Evolutionary conservation across 2,113 vertebrate genomes (phyloP).

Genomic region (Microtus richardsoni): DNA sequence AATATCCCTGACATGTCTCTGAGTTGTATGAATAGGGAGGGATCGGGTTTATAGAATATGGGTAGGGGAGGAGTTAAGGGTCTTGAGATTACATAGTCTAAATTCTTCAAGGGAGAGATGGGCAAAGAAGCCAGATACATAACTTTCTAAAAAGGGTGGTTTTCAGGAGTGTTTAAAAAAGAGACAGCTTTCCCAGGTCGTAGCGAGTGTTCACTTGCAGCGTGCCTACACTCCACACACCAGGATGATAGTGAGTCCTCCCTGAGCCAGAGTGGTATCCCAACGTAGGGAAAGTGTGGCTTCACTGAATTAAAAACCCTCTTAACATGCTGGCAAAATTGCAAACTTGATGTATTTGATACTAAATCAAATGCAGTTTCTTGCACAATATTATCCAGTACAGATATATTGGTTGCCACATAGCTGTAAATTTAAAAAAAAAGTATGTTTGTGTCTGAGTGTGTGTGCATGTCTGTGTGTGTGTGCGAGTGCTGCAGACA

Average conservation of each 20-base stretch:
- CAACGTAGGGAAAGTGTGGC: not conserved
- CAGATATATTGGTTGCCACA: not conserved
- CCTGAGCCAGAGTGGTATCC: not conserved
- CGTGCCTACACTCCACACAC: not conserved
- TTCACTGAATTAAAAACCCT: not conserved
- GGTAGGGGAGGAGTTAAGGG: no score
- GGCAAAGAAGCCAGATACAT: not conserved
- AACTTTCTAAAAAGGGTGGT: not conserved
- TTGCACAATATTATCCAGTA: not conserved
- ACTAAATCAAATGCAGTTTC: not conserved
- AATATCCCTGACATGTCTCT: not conserved
- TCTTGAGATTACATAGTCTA: not conserved
- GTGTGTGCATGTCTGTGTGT: not conserved
- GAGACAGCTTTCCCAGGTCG: not conserved
- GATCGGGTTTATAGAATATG: not conserved
- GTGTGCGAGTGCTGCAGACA: not conserved
- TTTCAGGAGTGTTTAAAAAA: not conserved
- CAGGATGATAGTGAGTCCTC: not conserved
- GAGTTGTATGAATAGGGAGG: not conserved
- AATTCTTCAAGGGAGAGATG: not conserved
- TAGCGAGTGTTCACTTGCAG: not conserved
- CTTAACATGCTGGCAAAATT: not conserved
- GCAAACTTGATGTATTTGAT: not conserved
- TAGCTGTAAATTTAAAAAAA: not conserved
- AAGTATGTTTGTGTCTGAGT: not conserved